A percentile compares a stretch with the other conserved stretches of the same genome.
Conservation (phyloP, 37 sponge, comb jelly and placozoan species). For the Halichondria panicea region DNA sequence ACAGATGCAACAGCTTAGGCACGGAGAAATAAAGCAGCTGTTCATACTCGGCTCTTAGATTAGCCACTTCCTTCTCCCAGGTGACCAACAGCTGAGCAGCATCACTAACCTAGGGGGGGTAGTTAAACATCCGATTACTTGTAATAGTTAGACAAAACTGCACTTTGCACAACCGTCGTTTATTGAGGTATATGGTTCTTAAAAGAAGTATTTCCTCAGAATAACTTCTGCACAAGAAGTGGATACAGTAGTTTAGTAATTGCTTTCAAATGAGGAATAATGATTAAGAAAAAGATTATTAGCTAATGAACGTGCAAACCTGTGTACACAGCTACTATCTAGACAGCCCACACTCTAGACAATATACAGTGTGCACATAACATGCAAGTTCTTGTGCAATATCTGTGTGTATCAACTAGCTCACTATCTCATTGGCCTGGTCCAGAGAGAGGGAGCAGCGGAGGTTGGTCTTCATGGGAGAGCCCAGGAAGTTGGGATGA, state of each 20-base stretch:
- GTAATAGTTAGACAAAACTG: too few species aligned
- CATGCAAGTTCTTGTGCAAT: too few species aligned
- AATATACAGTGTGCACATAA: not conserved
- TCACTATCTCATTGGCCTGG: constrained; percentile 32
- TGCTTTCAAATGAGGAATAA: too few species aligned
- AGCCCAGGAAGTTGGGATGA: constrained; percentile 36
- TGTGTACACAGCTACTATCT: not conserved
- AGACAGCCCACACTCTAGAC: not conserved
- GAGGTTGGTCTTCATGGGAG: not conserved
- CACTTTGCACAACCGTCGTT: not conserved
- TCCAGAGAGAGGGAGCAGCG: constrained; percentile 19
- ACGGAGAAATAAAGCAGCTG: constrained; percentile 66
- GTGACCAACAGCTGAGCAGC: constrained; percentile 14
- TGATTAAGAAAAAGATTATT: too few species aligned
- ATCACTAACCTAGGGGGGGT: constrained; percentile 45
- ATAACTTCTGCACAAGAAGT: too few species aligned
- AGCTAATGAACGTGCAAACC: not conserved
- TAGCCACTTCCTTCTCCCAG: constrained; percentile 34
- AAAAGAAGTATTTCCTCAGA: not conserved
- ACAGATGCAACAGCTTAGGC: constrained; percentile 62
- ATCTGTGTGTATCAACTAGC: not conserved
- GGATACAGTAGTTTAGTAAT: too few species aligned
- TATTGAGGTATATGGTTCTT: not conserved
- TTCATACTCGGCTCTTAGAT: constrained; percentile 41
- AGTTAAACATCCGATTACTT: too few species aligned